Percentiles rank a stretch among this genome's conserved stretches.
phyloP scores from a whole-genome alignment of 1,140 invertebrate genomes.

The Sarcophaga bullata region DNA sequence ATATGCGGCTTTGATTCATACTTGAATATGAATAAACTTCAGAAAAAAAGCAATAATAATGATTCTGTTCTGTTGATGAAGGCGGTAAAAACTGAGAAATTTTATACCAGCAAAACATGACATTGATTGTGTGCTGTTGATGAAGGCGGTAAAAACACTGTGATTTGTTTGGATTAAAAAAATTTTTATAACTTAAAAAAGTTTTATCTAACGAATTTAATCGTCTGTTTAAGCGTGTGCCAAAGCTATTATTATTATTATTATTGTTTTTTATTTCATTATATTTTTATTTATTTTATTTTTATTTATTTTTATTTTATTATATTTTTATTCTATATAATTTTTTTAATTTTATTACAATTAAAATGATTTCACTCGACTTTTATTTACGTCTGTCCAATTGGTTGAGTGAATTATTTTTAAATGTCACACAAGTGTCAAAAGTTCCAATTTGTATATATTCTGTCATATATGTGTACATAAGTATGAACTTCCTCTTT shows the following conservation, averaged over 20 bases:
- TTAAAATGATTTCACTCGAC: conserved; percentile 3
- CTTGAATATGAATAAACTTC: no score
- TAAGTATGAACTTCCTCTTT: not conserved
- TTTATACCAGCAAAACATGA: no score
- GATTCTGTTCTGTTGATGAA: no score
- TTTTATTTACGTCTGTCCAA: not conserved
- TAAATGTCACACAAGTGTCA: conserved; percentile 14
- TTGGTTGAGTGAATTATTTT: not conserved
- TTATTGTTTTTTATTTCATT: not conserved
- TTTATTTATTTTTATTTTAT: conserved; percentile 18
- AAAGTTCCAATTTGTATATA: not conserved
- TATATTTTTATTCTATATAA: conserved; percentile 14
- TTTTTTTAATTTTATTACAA: conserved; percentile 30
- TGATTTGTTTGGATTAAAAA: not conserved
- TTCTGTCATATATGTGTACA: not conserved
- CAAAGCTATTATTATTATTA: conserved; percentile 30
- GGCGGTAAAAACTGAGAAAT: no score
- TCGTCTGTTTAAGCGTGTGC: conserved; percentile 34
- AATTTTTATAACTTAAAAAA: not conserved
- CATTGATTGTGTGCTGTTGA: not conserved
- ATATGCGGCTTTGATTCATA: no score
- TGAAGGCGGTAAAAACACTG: not conserved
- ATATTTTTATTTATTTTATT: conserved; percentile 6
- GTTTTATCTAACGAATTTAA: conserved; percentile 1
- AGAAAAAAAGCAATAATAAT: no score